These are phyloP conservation scores for Heliconius congener DNA, from an alignment of 1,140 invertebrate genomes.

Conservation along the genomic window DNA sequence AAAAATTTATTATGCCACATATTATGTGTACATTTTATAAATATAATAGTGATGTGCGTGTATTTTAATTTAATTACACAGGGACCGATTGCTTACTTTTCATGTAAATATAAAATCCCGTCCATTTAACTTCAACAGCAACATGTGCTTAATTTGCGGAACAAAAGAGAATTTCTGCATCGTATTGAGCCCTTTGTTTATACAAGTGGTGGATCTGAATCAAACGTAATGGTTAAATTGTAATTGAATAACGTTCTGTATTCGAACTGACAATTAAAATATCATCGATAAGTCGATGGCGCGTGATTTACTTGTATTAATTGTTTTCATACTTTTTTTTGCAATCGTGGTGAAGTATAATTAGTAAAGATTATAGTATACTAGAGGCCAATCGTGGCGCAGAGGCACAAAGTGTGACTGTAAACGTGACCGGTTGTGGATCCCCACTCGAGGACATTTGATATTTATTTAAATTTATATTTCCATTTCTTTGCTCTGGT, in stretches of 20 bases:
- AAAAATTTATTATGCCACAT: background rate
- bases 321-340: background rate
- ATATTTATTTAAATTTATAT: too few species aligned
- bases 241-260: background rate
- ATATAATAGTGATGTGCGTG: background rate
- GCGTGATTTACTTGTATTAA: background rate
- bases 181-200: slow-evolving; percentile 2
- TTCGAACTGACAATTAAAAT: background rate
- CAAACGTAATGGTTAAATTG: slow-evolving; percentile 11
- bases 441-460: too few species aligned
- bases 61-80: background rate
- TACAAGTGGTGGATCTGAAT: slow-evolving; percentile 1
- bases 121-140: background rate
- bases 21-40: background rate
- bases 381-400: background rate
- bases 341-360: background rate
- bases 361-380: background rate
- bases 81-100: background rate
- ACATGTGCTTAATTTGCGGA: background rate
- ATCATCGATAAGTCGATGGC: background rate
- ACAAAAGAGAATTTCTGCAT: slow-evolving; percentile 8
- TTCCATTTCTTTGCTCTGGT: too few species aligned
- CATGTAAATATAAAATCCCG: background rate
- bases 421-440: too few species aligned
- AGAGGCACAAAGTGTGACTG: too few species aligned